phyloP scores from a whole-genome alignment of 2,113 vertebrate genomes.

The Grammomys dolichurus region DNA sequence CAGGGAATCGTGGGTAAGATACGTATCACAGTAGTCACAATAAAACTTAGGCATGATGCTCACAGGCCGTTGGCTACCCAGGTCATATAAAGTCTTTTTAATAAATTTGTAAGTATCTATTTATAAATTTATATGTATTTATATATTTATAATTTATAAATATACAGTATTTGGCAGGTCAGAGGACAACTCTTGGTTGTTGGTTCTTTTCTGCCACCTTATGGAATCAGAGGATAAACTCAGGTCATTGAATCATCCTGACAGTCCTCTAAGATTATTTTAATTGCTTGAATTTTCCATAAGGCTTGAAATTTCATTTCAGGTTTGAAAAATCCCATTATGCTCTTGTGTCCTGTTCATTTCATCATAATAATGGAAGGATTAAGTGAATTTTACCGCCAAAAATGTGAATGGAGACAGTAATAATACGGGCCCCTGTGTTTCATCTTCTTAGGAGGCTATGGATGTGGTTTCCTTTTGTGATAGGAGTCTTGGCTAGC shows the following conservation, averaged over 20 bases:
- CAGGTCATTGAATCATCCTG: background rate
- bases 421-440: background rate
- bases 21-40: no score
- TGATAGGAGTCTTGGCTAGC: background rate
- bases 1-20: no score
- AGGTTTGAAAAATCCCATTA: background rate
- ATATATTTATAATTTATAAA: background rate
- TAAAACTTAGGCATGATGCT: no score
- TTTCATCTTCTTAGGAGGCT: background rate
- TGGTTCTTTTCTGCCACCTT: background rate
- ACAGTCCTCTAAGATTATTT: background rate
- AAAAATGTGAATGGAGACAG: background rate
- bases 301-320: constrained; percentile 27
- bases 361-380: constrained; percentile 23
- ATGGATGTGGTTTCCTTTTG: background rate
- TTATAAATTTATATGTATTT: background rate
- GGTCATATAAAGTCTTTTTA: background rate
- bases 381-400: constrained; percentile 29
- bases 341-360: constrained; percentile 29
- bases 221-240: background rate
- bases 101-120: background rate
- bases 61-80: no score
- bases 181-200: background rate
- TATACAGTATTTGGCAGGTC: background rate
- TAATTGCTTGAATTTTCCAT: constrained; percentile 10